Evolutionary conservation across 2,888 invertebrate species (phyloP).

Genomic region (Geotrupes spiniger): DNA sequence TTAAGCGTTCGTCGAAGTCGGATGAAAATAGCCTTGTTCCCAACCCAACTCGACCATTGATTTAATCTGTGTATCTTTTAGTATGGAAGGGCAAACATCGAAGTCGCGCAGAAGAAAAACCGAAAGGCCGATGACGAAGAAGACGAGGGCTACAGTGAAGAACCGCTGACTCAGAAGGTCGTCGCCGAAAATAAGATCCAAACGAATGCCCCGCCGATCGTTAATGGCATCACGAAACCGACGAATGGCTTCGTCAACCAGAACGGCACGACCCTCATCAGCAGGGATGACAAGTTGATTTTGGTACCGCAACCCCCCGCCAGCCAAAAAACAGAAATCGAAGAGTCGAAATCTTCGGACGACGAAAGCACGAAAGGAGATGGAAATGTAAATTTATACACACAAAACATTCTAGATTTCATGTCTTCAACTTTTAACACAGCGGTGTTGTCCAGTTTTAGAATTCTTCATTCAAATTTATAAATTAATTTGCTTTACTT

Average conservation of each 20-base stretch:
- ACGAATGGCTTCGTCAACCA: constrained; percentile 33
- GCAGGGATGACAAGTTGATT: constrained; percentile 71
- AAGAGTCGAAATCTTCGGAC: constrained; percentile 11
- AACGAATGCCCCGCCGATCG: neutral
- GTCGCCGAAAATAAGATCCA: constrained; percentile 25
- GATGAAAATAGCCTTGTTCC: too few relatives aligned
- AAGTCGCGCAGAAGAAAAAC: constrained; percentile 60
- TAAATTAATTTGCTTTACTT: too few relatives aligned
- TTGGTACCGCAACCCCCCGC: constrained; percentile 73
- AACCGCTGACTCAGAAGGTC: constrained; percentile 28
- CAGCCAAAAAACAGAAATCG: constrained; percentile 20
- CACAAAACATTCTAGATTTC: constrained; percentile 11
- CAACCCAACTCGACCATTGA: too few relatives aligned
- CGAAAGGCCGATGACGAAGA: constrained; percentile 55
- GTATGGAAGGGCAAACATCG: constrained; percentile 83
- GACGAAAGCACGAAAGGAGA: constrained; percentile 28
- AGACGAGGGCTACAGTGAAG: constrained; percentile 50
- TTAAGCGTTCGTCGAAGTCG: too few relatives aligned
- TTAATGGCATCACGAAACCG: constrained; percentile 14
- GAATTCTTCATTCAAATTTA: too few relatives aligned
- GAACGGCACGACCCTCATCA: constrained; percentile 64
- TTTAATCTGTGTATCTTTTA: too few relatives aligned
- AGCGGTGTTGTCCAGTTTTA: too few relatives aligned
- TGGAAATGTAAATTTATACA: constrained; percentile 15
- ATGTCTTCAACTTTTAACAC: constrained; percentile 6